Evolutionary conservation across 2,113 vertebrate genomes (phyloP).

Genomic region (Cavia aperea): DNA sequence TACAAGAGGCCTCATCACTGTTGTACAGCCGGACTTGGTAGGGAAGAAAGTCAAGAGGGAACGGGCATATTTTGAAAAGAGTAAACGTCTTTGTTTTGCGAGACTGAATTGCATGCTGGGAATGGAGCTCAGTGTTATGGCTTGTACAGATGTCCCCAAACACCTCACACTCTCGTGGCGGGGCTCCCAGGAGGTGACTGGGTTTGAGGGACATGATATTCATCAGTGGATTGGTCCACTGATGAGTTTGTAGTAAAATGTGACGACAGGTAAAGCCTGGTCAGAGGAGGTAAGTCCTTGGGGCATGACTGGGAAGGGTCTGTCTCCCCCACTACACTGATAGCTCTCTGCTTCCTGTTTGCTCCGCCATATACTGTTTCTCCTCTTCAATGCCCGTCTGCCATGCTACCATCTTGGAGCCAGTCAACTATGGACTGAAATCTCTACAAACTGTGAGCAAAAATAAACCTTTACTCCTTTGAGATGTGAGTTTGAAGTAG

Average conservation of each 20-base stretch:
- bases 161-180: neutral
- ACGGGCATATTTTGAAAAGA: neutral
- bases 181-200: neutral
- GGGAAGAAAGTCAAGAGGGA: neutral
- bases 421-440: neutral
- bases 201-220: neutral
- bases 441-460: neutral
- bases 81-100: neutral
- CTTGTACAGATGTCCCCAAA: neutral
- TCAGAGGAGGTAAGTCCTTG: neutral
- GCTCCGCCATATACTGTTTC: neutral
- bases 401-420: neutral
- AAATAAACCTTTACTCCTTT: neutral
- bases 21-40: too few relatives aligned
- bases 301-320: neutral
- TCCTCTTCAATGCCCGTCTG: neutral
- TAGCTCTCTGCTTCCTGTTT: neutral
- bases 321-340: neutral
- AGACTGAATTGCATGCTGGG: neutral
- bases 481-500: neutral
- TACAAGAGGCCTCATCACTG: fast-evolving
- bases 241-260: neutral
- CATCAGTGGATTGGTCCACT: neutral
- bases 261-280: neutral
- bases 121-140: neutral